Evolutionary conservation across 1,140 invertebrate genomes (phyloP).

Genomic region (Marisa cornuarietis): DNA sequence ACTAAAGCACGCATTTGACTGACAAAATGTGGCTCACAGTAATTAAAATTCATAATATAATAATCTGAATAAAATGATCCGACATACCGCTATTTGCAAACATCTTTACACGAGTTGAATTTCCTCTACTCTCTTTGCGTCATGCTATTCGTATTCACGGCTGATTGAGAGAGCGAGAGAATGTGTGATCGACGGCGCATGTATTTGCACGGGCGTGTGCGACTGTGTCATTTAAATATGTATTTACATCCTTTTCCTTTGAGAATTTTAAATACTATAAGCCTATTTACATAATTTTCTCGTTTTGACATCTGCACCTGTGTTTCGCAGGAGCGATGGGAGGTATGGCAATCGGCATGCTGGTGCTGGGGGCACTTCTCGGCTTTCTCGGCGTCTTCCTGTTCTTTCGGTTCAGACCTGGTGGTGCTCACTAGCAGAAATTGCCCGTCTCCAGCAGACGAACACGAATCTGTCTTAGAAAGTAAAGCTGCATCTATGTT

Average conservation of each 20-base stretch:
- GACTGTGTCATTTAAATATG: neutral
- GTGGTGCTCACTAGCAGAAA: too few relatives aligned
- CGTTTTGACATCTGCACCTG: neutral
- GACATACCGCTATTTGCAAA: too few relatives aligned
- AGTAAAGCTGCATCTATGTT: too few relatives aligned
- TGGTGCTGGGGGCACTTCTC: constrained; percentile 7
- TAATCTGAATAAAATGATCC: too few relatives aligned
- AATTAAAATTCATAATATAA: too few relatives aligned
- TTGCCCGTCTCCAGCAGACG: too few relatives aligned
- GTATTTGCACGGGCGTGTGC: neutral
- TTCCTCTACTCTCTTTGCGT: too few relatives aligned
- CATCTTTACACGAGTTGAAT: too few relatives aligned
- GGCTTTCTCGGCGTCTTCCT: constrained; percentile 15
- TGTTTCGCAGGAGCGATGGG: constrained; percentile 18
- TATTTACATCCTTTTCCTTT: neutral
- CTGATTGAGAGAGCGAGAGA: neutral
- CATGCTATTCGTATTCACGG: neutral
- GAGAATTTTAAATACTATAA: neutral
- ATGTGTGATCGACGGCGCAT: neutral
- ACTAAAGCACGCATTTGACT: too few relatives aligned
- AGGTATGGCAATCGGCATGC: constrained; percentile 19
- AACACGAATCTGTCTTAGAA: too few relatives aligned
- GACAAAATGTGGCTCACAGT: too few relatives aligned
- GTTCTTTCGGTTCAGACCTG: neutral
- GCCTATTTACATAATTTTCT: too few relatives aligned